Evolutionary conservation across 2,797 vertebrate genomes (phyloP), one percentile per base, ranked within the genome.

Genomic region (Enteromius radiatus): DNA sequence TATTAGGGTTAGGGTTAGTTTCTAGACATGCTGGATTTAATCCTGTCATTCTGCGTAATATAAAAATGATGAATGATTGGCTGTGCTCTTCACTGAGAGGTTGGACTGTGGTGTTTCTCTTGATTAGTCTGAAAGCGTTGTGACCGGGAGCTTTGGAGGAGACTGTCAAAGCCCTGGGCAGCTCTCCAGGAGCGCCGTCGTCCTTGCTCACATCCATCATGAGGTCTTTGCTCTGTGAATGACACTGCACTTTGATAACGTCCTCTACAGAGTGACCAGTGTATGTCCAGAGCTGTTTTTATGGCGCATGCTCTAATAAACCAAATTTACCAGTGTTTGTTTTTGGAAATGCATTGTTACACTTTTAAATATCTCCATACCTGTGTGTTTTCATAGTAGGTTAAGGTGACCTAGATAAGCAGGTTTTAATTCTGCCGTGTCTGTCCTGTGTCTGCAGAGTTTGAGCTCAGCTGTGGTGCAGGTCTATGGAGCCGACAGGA

Each of bases 401-500:
- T 38, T 67, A n/a, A 67, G 0, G 64, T 64, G 31, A 69, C 38
- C 38, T 69, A 43, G 36, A 69, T 26, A 26, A 43, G 38, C 67
- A 43, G 65, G 38, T 15, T 6, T 36, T 0, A 59, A 6, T 23
- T 56, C 23, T 10, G 31, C 3, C 59, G 4, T 49, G 31, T 61
- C 3, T 19, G 38, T 17, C 73, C 14, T 4, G 31, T 78, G 83
- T 28, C 71, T 71, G 3, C 89, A 99, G 98, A 92, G 96, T 0
- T 93, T 99, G 93, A 95, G 91, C 80, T 95, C 98, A 21, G 97
- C 96, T 6, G 97, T 99, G 91, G 96, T 97, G 85, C 98, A 99
- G 87, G 96, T 99, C 76, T 99, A 94, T 81, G 93, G 91, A 73
- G 95, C 95, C 38, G 97, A 98, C 52, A 95, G 97, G 78, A 97